A percentile compares a stretch with the other conserved stretches of the same genome.
phyloP scores from a whole-genome alignment of 53 echinoderm and acorn worm genomes.

The Echinometra lucunter region DNA sequence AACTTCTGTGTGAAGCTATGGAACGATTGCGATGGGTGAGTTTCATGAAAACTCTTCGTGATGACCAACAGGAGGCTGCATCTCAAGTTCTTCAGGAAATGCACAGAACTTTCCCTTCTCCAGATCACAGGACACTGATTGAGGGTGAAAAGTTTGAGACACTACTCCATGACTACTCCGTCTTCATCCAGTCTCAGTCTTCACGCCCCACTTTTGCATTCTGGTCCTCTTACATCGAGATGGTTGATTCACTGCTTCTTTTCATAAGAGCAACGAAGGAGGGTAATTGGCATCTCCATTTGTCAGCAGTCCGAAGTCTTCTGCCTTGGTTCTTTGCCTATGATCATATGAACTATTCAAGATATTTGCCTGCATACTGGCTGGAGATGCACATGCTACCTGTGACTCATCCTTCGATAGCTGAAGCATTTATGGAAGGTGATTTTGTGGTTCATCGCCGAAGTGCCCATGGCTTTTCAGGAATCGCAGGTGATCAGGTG shows the following conservation, averaged over 20 bases:
- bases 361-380: slow-evolving; percentile 4
- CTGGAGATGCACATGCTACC: not conserved
- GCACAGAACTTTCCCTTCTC: not conserved
- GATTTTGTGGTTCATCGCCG: slow-evolving; percentile 77
- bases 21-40: slow-evolving; percentile 69
- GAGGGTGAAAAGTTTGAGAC: not conserved
- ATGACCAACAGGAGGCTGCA: not conserved
- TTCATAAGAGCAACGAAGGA: too few species aligned
- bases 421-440: slow-evolving; percentile 59
- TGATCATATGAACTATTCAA: not conserved
- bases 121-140: not conserved
- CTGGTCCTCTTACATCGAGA: slow-evolving; percentile 77
- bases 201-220: slow-evolving; percentile 67
- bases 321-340: not conserved
- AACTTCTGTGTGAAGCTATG: slow-evolving; percentile 77
- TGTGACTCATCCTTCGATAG: not conserved
- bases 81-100: not conserved
- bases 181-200: not conserved
- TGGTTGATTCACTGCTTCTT: too few species aligned
- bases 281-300: not conserved
- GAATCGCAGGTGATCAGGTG: slow-evolving; percentile 70
- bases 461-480: slow-evolving; percentile 71
- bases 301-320: not conserved
- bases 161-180: too few species aligned
- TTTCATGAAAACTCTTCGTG: slow-evolving; percentile 46